phyloP scores from a whole-genome alignment of 2,888 invertebrate species.

The Adelphocoris suturalis region DNA sequence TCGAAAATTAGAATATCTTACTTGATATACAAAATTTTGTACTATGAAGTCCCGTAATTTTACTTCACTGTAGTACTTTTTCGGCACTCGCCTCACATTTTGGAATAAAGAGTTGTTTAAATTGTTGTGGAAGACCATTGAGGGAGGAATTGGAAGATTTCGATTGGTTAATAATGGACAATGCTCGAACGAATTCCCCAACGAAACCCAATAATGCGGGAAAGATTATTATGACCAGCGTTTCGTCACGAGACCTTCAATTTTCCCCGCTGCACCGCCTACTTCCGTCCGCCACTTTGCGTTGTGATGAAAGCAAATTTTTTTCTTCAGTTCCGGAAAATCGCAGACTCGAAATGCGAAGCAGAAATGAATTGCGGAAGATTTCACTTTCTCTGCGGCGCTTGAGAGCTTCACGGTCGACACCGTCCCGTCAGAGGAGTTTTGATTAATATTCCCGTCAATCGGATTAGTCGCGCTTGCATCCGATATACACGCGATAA shows the following conservation, averaged over 20 bases:
- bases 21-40: no score
- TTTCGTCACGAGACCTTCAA: neutral
- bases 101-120: no score
- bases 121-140: no score
- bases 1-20: no score
- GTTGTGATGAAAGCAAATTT: constrained; percentile 9
- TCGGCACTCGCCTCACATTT: no score
- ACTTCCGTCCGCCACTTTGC: neutral
- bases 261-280: neutral
- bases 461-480: neutral
- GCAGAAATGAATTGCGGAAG: neutral
- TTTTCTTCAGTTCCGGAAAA: neutral
- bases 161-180: no score
- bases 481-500: neutral
- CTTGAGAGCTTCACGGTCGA: neutral
- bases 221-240: neutral
- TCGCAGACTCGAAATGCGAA: neutral
- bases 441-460: neutral
- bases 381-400: neutral
- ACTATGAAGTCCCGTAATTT: no score
- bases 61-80: no score
- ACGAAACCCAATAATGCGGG: no score
- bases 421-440: neutral
- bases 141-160: no score
- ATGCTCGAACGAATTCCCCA: no score